A percentile compares a stretch with the other conserved stretches of the same genome.
Conservation (phyloP, 2,888 invertebrate species). For the Chironomus tentans region DNA sequence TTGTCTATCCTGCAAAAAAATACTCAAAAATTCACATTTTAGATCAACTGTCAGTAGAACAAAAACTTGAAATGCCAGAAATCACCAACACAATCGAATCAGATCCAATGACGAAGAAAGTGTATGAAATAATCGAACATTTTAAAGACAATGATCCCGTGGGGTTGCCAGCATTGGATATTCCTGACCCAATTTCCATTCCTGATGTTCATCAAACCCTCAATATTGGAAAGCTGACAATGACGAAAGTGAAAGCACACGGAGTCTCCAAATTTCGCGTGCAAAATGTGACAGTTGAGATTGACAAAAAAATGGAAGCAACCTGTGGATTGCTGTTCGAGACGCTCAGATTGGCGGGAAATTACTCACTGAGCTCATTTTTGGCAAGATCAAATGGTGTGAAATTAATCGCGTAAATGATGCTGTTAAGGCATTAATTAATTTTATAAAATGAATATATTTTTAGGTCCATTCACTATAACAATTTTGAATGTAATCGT, state of each 20-base stretch:
- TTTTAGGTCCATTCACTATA: slow-evolving; percentile 64
- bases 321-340: slow-evolving; percentile 55
- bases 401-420: slow-evolving; percentile 55
- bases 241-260: slow-evolving; percentile 60
- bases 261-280: slow-evolving; percentile 74
- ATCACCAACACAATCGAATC: slow-evolving; percentile 44
- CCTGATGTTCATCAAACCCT: slow-evolving; percentile 45
- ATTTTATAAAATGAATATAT: slow-evolving; percentile 32
- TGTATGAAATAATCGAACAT: slow-evolving; percentile 61
- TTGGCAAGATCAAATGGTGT: slow-evolving; percentile 7
- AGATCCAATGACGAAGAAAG: slow-evolving; percentile 61
- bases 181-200: slow-evolving; percentile 72
- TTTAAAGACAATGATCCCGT: slow-evolving; percentile 72
- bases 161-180: slow-evolving; percentile 67
- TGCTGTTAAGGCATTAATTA: slow-evolving; percentile 36
- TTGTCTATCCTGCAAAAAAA: no score
- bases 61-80: slow-evolving; percentile 34
- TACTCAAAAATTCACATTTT: no score
- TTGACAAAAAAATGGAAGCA: slow-evolving; percentile 62
- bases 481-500: slow-evolving; percentile 61
- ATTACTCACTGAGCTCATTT: slow-evolving; percentile 43
- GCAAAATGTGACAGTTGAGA: slow-evolving; percentile 57
- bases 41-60: no score
- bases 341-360: slow-evolving; percentile 58
- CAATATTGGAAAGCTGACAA: slow-evolving; percentile 53